These are phyloP conservation scores for Amphiura filiformis DNA, from an alignment of 35 echinoderm and acorn worm species.

Conservation along the genomic window DNA sequence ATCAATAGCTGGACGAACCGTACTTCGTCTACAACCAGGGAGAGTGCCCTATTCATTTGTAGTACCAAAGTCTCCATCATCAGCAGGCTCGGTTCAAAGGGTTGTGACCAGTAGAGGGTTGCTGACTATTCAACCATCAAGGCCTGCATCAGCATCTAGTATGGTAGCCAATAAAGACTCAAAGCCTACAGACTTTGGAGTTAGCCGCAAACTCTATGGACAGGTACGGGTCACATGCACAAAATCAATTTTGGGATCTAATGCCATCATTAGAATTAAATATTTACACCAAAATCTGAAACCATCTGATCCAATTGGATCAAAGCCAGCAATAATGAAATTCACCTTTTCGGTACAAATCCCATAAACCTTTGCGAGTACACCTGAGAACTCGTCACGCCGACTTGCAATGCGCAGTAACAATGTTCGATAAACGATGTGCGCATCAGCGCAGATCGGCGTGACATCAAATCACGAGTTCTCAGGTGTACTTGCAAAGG, in stretches of 20 bases:
- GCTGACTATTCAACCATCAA: neutral
- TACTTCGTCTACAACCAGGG: neutral
- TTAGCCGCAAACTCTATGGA: conserved; percentile 43
- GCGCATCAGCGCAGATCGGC: too few species aligned
- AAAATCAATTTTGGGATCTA: neutral
- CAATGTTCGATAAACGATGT: too few species aligned
- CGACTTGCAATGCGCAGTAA: too few species aligned
- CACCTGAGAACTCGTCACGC: too few species aligned
- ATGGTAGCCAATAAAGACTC: neutral
- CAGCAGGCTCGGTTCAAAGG: neutral
- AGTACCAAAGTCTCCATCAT: neutral
- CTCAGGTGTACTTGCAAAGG: too few species aligned
- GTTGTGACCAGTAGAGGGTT: neutral
- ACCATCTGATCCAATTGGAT: neutral
- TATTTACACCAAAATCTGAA: neutral
- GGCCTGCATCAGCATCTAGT: neutral
- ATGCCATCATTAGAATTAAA: neutral
- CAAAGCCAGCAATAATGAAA: neutral
- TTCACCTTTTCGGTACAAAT: too few species aligned
- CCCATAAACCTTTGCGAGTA: too few species aligned
- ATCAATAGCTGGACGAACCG: neutral
- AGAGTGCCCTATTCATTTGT: neutral
- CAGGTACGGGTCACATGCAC: conserved; percentile 10
- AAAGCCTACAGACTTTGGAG: conserved; percentile 15
- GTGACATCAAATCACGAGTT: too few species aligned